These are phyloP conservation scores for Crotalus viridis DNA, from an alignment of 2,113 vertebrate species.

Conservation along the genomic window DNA sequence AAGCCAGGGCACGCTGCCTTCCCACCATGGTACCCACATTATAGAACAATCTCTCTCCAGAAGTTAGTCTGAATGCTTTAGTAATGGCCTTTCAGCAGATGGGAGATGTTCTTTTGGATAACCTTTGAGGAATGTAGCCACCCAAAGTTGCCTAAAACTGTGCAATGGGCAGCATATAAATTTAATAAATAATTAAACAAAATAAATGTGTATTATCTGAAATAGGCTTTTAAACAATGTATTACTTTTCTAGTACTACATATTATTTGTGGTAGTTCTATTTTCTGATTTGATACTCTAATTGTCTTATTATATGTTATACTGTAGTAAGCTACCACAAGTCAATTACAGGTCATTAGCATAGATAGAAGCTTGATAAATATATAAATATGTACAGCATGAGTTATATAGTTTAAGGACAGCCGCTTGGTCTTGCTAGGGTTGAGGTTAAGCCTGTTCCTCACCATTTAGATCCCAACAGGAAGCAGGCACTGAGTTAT, in stretches of 20 bases:
- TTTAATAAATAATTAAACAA: neutral
- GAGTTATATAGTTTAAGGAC: neutral
- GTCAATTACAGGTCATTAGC: neutral
- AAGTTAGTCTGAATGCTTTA: neutral
- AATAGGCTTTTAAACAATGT: neutral
- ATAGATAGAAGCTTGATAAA: neutral
- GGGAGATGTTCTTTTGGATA: neutral
- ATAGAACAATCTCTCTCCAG: neutral
- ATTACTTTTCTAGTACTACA: neutral
- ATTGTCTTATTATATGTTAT: neutral
- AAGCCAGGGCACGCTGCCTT: neutral
- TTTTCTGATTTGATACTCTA: neutral
- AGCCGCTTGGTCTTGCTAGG: neutral
- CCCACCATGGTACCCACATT: neutral
- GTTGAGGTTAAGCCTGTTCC: neutral
- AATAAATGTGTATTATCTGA: neutral
- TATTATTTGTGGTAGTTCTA: neutral
- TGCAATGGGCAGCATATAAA: neutral
- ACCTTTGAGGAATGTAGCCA: neutral
- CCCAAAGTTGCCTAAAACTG: neutral
- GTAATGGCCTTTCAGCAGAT: neutral
- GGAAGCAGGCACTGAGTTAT: neutral
- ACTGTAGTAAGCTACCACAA: neutral
- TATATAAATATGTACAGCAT: neutral
- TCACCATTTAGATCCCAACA: neutral